phyloP scores from a whole-genome alignment of 2,113 vertebrate species.

The Crocuta crocuta region DNA sequence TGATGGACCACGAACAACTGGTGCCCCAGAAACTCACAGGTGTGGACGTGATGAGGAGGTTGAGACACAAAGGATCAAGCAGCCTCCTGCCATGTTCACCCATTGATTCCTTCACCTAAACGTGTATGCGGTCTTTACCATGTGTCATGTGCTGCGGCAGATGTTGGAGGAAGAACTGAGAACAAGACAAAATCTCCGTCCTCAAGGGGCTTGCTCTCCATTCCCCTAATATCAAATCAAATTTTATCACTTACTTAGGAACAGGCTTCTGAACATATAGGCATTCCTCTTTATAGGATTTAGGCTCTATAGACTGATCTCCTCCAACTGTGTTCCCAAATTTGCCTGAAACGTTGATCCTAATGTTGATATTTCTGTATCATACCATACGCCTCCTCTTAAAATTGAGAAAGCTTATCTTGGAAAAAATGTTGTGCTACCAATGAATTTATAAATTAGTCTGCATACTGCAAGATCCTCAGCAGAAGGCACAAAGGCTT shows the following conservation, averaged over 20 bases:
- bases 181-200: not conserved
- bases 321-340: not conserved
- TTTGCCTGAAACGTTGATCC: slow-evolving; percentile 25
- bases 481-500: not conserved
- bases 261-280: not conserved
- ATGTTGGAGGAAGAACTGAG: not conserved
- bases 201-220: not conserved
- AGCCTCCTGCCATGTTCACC: not conserved
- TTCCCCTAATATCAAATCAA: slow-evolving; percentile 35
- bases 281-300: not conserved
- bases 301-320: not conserved
- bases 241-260: not conserved
- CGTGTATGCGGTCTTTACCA: not conserved
- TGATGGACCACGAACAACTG: not conserved
- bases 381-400: not conserved
- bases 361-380: not conserved
- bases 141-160: not conserved
- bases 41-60: not conserved
- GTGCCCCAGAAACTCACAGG: not conserved
- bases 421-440: not conserved
- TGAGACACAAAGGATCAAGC: not conserved
- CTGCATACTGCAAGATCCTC: not conserved
- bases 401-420: slow-evolving; percentile 1
- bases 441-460: slow-evolving; percentile 21
- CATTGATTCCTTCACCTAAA: not conserved